Evolutionary conservation across 35 echinoderm and acorn worm species (phyloP).

Genomic region (Holothuria glaberrima): DNA sequence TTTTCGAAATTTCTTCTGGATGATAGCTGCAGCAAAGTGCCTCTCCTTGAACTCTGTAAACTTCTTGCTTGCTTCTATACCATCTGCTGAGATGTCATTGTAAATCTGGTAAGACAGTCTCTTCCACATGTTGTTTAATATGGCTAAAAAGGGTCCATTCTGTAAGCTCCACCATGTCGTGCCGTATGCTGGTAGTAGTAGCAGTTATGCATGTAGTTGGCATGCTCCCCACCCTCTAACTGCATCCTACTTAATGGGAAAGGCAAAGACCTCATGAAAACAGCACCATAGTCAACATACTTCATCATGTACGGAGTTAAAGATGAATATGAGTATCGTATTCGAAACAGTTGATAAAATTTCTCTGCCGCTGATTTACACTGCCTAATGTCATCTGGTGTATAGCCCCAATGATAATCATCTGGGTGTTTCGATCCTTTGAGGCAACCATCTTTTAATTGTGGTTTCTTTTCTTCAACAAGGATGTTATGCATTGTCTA

Average conservation of each 20-base stretch:
- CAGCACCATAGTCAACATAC: constrained; percentile 62
- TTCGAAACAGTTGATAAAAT: constrained; percentile 65
- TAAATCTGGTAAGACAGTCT: constrained; percentile 8
- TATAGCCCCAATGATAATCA: constrained; percentile 82
- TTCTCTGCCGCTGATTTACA: constrained; percentile 61
- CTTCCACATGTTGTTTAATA: constrained; percentile 52
- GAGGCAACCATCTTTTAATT: constrained; percentile 25
- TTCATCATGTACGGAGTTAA: constrained; percentile 93
- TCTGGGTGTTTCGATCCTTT: constrained; percentile 29
- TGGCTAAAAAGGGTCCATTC: constrained; percentile 36
- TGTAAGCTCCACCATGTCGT: constrained; percentile 7
- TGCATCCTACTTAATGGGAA: constrained; percentile 67
- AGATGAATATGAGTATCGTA: constrained; percentile 44
- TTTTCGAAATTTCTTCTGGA: neutral
- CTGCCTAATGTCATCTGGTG: neutral
- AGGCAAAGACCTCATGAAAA: constrained; percentile 50
- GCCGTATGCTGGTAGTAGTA: constrained; percentile 62
- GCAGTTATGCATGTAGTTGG: constrained; percentile 48
- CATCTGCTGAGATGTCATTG: neutral
- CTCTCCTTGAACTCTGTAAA: neutral
- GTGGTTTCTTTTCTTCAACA: constrained; percentile 23
- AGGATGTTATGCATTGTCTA: constrained; percentile 54
- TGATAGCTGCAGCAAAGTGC: neutral
- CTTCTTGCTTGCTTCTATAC: neutral
- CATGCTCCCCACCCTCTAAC: constrained; percentile 53